Percentiles rank a stretch among this genome's conserved stretches.
These are phyloP conservation scores for Zosterops hypoxanthus DNA, from an alignment of 2,113 vertebrate genomes.

Conservation along the genomic window DNA sequence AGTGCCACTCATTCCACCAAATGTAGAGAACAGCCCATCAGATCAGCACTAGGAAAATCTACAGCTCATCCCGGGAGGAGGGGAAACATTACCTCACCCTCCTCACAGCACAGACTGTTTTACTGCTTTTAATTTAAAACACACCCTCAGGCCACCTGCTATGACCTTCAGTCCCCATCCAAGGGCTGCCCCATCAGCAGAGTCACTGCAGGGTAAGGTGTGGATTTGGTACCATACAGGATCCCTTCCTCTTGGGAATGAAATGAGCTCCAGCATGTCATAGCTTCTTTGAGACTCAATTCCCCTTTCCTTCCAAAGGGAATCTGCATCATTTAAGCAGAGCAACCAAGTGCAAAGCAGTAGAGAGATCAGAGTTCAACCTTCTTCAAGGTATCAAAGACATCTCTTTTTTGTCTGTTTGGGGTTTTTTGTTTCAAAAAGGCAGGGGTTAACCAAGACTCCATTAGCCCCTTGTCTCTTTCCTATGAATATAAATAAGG, in stretches of 20 bases:
- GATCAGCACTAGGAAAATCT: background rate
- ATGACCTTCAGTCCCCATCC: background rate
- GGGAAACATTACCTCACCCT: background rate
- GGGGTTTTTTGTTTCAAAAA: background rate
- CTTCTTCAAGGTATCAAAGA: background rate
- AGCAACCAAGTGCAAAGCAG: background rate
- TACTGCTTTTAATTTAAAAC: background rate
- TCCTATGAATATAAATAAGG: background rate
- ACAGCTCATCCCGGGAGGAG: background rate
- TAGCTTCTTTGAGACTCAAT: background rate
- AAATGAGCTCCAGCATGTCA: background rate
- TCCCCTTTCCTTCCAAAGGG: background rate
- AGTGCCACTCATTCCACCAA: background rate
- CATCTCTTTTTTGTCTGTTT: background rate
- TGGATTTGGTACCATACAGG: background rate
- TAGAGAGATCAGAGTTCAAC: accelerated
- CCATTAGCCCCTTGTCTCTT: background rate
- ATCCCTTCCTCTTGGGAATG: background rate
- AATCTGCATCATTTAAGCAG: background rate
- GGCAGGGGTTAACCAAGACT: background rate
- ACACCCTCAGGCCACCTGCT: background rate
- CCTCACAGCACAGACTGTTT: background rate
- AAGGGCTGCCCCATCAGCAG: background rate
- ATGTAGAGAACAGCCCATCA: background rate
- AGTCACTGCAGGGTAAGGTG: background rate